Base-by-base conservation (phyloP, 2,888 invertebrate species). In the Mythimna pallens region DNA sequence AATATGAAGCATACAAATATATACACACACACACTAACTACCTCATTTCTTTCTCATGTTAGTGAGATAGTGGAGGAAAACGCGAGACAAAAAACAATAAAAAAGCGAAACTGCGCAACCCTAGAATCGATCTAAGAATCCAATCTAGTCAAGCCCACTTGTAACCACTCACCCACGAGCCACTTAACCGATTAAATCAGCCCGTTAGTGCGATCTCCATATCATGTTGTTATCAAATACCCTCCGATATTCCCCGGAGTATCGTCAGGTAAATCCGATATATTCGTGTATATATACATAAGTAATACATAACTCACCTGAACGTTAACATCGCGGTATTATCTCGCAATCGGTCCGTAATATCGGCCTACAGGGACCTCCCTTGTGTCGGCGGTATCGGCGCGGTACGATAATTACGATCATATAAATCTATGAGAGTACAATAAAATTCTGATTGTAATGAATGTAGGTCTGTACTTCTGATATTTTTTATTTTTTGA, bases 271-370 rank as follows among this genome's bases (percentile, higher is more conserved):
- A 34, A 30, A 63, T 22, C 50, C 34, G 7, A 65, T 36, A 30
- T 17, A 63, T 30, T 30, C 17, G 20, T 40, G 8, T 73, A 52
- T 8, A n/a, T 54, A n/a, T 17, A 61, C 25, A 22, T 8, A 57
- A 20, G 47, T 65, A 66, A 65, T 8, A 64, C 40, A 64, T 66
- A n/a, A 47, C 34, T 59, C 50, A 63, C 40, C n/a, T 57, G 14
- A 5, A 36, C 58, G 57, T 61, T 65, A 57, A 52, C 70, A 47
- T 65, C 43, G 30, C 17, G 17, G 55, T 22, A 55, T 78, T 82
- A 82, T 82, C 73, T 67, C 69, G 57, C 61, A 58, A 73, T 67
- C 54, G 52, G 59, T 55, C 30, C 55, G 78, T 57, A 70, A 61
- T 25, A 65, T 70, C 59, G 64, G 54, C 36, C 73, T n/a, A 25